Evolutionary conservation across 2,113 vertebrate species (phyloP), one percentile per base, ranked within the genome.

Genomic region (Aptenodytes forsteri): DNA sequence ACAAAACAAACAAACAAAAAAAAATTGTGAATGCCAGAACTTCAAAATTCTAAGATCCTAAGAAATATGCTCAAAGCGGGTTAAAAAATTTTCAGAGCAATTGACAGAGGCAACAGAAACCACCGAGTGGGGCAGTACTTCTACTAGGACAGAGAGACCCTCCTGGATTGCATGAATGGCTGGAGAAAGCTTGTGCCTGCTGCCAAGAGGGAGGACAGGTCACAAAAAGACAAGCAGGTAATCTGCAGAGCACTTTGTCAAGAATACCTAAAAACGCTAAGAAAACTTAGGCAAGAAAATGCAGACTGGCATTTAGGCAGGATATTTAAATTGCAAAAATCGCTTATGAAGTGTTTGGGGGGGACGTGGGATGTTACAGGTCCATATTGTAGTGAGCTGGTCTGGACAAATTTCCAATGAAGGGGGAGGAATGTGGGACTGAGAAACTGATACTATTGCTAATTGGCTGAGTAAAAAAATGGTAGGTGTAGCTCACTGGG

Each of bases 41-140:
- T 16, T 75, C 19, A 71, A 16, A 50, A 64, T 72, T 49, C 15
- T 34, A 17, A 38, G 18, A 58, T 40, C 9, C 7, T 49, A 54
- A 66, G 21, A 73, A 62, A 46, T 32, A 34, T 7, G 11, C 13
- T 67, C 11, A 32, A 46, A 80, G 15, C 38, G 19, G 20, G 14
- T 42, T 22, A 32, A 67, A 77, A 67, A 38, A 6, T 0, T 46
- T 90, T 49, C 44, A 55, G 64, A 64, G 58, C 27, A n/a, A 25
- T 9, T 44, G 26, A 2, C 12, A 23, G 65, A 75, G 19, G 29
- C 17, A 34, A 0, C 2, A 7, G 49, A 58, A 80, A 14, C 2
- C 36, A 46, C 16, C 0, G 0, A n/a, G 7, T 27, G 15, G 13
- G 5, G 8, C 26, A 65, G 15, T 11, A 32, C 22, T 56, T 71